Conservation (phyloP, 2,797 vertebrate genomes). For the Novumbra hubbsi region DNA sequence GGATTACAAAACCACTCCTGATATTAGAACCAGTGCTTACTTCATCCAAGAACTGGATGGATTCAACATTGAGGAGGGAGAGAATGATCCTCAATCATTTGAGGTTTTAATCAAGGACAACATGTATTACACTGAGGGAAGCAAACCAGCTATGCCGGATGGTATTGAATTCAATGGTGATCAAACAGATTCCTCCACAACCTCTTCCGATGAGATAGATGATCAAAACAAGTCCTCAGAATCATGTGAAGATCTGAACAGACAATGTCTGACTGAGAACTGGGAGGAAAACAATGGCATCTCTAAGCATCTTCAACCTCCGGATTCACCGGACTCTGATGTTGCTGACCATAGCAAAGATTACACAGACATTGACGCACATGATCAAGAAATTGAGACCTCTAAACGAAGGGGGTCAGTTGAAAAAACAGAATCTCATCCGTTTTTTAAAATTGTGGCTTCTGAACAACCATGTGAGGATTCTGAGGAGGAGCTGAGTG, state of each 20-base stretch:
- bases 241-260: conserved; percentile 5
- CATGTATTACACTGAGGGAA: background rate
- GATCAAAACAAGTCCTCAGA: conserved; percentile 8
- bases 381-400: background rate
- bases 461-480: conserved; percentile 43
- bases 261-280: background rate
- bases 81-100: background rate
- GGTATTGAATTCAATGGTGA: conserved; percentile 27
- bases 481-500: conserved; percentile 67
- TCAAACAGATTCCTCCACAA: background rate
- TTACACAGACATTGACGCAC: background rate
- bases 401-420: conserved; percentile 5
- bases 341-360: background rate
- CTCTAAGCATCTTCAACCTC: background rate
- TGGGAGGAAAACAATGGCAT: background rate
- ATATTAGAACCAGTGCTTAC: background rate
- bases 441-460: conserved; percentile 24
- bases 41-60: too few relatives aligned
- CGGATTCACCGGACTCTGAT: background rate
- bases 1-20: background rate
- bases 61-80: conserved; percentile 20
- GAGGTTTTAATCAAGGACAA: background rate
- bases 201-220: conserved; percentile 18
- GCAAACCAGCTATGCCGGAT: conserved; percentile 31
- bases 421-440: conserved; percentile 6